Conservation (phyloP, 2,797 vertebrate genomes). For the Hypotaenidia okinawae region DNA sequence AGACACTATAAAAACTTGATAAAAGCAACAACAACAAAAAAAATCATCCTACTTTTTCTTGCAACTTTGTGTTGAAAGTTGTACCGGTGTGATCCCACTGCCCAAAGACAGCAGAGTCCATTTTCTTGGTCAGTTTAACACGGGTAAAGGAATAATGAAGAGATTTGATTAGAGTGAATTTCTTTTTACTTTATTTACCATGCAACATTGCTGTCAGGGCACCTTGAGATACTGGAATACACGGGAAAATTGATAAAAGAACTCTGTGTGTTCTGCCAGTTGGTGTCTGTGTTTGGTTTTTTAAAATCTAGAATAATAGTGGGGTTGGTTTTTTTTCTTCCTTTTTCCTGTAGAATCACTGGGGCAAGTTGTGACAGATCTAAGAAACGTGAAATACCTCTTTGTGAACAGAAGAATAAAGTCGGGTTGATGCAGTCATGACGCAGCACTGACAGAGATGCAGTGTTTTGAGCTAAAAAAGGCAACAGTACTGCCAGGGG, state of each 20-base stretch:
- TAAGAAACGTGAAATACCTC: not conserved
- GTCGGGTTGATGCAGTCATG: not conserved
- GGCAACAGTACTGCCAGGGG: not conserved
- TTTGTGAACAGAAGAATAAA: slow-evolving; percentile 34
- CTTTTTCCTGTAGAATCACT: not conserved
- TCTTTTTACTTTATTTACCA: not conserved
- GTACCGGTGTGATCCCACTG: not conserved
- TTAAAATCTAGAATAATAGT: not conserved
- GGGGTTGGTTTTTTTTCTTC: slow-evolving; percentile 19
- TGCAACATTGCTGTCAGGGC: not conserved
- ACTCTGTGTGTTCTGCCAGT: not conserved
- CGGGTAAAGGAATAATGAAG: not conserved
- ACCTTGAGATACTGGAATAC: not conserved
- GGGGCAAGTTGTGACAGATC: slow-evolving; percentile 30
- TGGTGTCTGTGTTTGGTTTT: not conserved
- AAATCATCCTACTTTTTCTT: not conserved
- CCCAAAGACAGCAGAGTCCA: not conserved
- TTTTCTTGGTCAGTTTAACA: not conserved
- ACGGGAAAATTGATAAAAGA: not conserved
- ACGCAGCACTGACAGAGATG: not conserved
- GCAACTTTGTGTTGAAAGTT: not conserved
- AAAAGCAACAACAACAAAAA: not conserved
- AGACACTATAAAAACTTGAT: slow-evolving; percentile 6
- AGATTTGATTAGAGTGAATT: not conserved
- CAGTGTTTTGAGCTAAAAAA: not conserved